phyloP scores from a whole-genome alignment of 2,113 vertebrate genomes.

The Sigmodon hispidus region DNA sequence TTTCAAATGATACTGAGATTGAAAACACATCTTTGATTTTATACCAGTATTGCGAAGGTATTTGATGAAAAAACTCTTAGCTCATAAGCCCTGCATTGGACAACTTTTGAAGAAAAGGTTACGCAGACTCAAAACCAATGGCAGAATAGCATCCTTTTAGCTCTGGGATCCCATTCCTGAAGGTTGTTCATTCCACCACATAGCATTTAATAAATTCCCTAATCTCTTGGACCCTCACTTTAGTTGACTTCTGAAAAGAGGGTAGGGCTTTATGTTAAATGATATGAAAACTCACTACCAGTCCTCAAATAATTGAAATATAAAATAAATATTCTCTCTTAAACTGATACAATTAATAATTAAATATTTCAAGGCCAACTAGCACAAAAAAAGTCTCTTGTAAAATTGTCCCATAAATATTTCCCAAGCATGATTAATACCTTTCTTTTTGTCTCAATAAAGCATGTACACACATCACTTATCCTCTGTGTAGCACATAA shows the following conservation, averaged over 20 bases:
- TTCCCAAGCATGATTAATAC: neutral
- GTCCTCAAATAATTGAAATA: neutral
- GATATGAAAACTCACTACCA: neutral
- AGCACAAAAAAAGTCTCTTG: neutral
- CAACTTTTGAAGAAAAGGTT: neutral
- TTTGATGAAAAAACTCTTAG: neutral
- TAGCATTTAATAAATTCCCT: neutral
- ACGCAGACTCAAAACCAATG: neutral
- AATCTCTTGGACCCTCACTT: neutral
- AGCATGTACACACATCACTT: neutral
- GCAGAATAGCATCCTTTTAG: neutral
- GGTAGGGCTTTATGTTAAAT: neutral
- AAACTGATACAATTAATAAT: neutral
- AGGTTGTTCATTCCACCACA: neutral
- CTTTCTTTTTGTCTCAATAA: neutral
- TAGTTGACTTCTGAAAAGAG: slow-evolving; percentile 8
- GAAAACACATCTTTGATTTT: neutral
- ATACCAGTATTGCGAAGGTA: neutral
- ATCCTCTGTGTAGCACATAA: neutral
- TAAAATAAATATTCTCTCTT: slow-evolving; percentile 16
- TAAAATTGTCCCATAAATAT: neutral
- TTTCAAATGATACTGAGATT: neutral
- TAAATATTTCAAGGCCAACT: neutral
- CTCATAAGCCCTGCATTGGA: neutral
- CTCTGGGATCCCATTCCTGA: neutral